Conservation (phyloP, 2,113 vertebrate genomes). For the Apaloderma vittatum region DNA sequence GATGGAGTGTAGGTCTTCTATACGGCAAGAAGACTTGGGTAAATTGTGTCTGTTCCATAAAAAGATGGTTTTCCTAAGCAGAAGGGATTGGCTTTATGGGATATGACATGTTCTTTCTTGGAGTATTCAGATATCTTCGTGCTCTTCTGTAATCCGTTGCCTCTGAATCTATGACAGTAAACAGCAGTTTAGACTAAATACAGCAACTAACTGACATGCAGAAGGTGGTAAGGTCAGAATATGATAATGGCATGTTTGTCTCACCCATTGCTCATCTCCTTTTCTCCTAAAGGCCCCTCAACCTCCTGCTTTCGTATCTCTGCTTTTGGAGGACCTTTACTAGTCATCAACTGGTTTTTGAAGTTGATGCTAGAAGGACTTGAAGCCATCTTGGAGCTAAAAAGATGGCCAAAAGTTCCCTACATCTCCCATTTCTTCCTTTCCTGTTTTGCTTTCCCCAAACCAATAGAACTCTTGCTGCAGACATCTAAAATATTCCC, state of each 20-base stretch:
- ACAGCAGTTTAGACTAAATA: neutral
- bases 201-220: neutral
- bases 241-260: too few species aligned
- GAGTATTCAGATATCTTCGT: neutral
- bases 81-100: neutral
- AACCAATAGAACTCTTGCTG: neutral
- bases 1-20: too few species aligned
- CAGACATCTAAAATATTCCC: neutral
- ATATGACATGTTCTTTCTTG: neutral
- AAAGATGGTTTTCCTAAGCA: neutral
- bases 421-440: rapidly evolving
- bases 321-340: neutral
- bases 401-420: neutral
- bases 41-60: neutral
- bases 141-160: neutral
- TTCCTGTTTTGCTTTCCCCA: neutral
- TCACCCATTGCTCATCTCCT: neutral
- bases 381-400: neutral
- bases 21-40: neutral
- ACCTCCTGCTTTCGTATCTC: neutral
- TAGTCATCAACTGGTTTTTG: neutral
- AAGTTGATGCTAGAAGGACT: neutral
- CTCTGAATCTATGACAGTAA: neutral
- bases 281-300: neutral
- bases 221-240: neutral